Evolutionary conservation across 2,113 vertebrate genomes (phyloP).

Genomic region (Callochromis pleurospilus): DNA sequence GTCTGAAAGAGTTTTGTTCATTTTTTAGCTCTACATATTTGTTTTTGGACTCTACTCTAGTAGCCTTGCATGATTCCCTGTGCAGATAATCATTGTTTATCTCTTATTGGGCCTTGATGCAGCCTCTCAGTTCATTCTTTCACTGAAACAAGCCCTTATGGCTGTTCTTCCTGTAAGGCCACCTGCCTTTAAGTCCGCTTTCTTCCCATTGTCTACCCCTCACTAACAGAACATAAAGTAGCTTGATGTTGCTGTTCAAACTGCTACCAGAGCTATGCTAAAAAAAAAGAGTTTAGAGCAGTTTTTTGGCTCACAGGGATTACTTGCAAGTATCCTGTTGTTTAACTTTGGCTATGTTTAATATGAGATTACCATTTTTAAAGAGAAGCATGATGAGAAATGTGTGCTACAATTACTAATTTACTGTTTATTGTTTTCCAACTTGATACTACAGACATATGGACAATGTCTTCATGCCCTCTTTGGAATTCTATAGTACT

Average conservation of each 20-base stretch:
- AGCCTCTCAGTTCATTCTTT: neutral
- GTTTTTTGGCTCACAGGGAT: neutral
- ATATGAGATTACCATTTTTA: neutral
- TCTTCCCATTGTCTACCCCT: neutral
- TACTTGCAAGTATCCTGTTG: neutral
- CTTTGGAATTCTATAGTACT: neutral
- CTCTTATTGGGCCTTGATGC: neutral
- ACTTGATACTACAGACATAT: neutral
- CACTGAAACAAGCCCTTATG: neutral
- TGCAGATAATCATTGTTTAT: neutral
- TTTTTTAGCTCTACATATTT: neutral
- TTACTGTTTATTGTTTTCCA: neutral
- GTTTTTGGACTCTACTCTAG: neutral
- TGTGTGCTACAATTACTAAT: neutral
- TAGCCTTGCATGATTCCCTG: neutral
- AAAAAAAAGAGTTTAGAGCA: neutral
- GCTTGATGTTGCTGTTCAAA: neutral
- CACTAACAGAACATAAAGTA: neutral
- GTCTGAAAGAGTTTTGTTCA: neutral
- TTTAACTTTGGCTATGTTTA: neutral
- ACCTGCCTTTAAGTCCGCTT: neutral
- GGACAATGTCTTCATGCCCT: neutral
- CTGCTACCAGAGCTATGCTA: neutral
- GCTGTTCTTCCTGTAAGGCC: neutral
- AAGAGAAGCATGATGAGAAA: neutral